Percentiles rank a stretch among this genome's conserved stretches.
phyloP scores from a whole-genome alignment of 2,113 vertebrate species.

The Saccopteryx leptura region DNA sequence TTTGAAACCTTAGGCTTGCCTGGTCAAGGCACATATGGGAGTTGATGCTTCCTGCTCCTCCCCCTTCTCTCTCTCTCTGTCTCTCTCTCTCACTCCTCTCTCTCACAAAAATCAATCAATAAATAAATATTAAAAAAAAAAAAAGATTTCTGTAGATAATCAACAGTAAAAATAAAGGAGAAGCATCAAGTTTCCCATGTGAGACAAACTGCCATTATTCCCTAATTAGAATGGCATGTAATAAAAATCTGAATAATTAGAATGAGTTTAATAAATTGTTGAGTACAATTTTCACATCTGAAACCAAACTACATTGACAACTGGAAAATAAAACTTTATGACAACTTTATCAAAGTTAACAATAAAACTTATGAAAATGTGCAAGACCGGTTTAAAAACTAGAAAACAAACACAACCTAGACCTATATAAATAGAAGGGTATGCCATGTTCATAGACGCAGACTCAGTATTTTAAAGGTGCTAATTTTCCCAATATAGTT shows the following conservation, averaged over 20 bases:
- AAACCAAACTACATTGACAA: background rate
- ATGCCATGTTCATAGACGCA: background rate
- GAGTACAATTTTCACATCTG: background rate
- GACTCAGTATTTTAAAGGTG: slow-evolving; percentile 13
- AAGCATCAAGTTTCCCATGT: background rate
- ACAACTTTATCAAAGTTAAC: background rate
- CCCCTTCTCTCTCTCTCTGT: no score
- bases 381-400: background rate
- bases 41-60: no score
- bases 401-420: background rate
- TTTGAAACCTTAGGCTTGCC: no score
- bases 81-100: no score
- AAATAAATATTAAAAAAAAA: no score
- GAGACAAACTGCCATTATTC: background rate
- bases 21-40: no score
- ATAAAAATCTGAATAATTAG: background rate
- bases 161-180: background rate
- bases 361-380: slow-evolving; percentile 20
- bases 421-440: background rate
- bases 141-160: background rate
- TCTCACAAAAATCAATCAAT: no score
- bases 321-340: background rate
- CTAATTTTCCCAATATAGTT: background rate
- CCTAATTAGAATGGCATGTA: background rate
- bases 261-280: background rate